Evolutionary conservation across 2,113 vertebrate species (phyloP), one percentile per base, ranked within the genome.

Genomic region (Xiphophorus maculatus): DNA sequence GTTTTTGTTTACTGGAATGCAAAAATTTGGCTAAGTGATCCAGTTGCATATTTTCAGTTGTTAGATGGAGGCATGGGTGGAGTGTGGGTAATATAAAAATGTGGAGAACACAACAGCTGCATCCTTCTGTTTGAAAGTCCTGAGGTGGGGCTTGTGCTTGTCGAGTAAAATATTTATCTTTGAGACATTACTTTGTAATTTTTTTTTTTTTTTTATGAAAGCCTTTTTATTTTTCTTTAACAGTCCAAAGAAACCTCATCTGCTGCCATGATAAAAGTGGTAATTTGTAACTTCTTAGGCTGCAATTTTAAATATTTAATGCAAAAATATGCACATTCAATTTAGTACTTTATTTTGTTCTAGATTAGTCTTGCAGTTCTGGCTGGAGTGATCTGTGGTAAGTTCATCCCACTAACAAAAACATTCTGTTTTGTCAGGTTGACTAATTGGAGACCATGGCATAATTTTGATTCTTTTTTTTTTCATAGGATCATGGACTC

Each of bases 341-440:
- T 54, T 25, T 9, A 7, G 1, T 9, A 22, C 10, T 48, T 29
- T 30, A 30, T 30, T 51, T 17, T 69, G 5, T 44, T 10, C 15
- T 14, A 89, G 85, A 19, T 87, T 10, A 40, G 65, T 22, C 3
- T 83, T 71, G 40, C 44, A 66, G 60, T 89, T 75, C 9, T 71
- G n/a, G 73, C 40, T 0, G 80, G 58, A 60, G 9, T 84, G 48
- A 2, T 86, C 54, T 76, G 42, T 22, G 87, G 87, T 89, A 77
- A 3, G 82, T 80, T 63, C 1, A 63, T 73, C 37, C 54, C 9
- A 48, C 11, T n/a, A 58, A 58, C 28, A 54, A 28, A 54, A 28
- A 17, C 13, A n/a, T n/a, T 13, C 5, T 54, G 48, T 54, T 54
- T 54, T 54, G 4, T 51, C 19, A 51, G 48, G 48, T 51, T 51